Evolutionary conservation across 2,113 vertebrate species (phyloP).

Genomic region (Dipodomys stephensi): DNA sequence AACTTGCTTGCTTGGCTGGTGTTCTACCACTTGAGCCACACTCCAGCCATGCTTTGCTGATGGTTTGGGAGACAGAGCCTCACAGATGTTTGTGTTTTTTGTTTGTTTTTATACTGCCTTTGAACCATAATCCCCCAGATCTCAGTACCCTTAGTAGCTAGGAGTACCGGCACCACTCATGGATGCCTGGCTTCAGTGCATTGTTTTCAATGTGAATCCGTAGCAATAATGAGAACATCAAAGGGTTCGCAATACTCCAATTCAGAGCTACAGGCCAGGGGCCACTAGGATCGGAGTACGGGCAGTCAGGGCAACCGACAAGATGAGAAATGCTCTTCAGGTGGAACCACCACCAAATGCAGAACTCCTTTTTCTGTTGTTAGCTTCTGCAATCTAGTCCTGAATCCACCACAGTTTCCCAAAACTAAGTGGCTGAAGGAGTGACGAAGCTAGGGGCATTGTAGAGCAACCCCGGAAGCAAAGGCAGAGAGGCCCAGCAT

Average conservation of each 20-base stretch:
- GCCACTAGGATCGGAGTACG: fast-evolving
- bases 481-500: background rate
- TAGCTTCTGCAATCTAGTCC: background rate
- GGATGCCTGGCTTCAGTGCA: background rate
- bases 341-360: fast-evolving
- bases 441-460: background rate
- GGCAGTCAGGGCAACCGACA: background rate
- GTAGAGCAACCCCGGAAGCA: background rate
- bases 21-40: too few relatives aligned
- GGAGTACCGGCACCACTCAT: too few relatives aligned
- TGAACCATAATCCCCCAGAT: too few relatives aligned
- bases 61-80: too few relatives aligned
- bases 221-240: too few relatives aligned
- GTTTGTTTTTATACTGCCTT: too few relatives aligned
- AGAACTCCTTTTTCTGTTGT: background rate
- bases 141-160: background rate
- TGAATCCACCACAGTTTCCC: background rate
- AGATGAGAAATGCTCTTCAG: background rate
- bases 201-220: background rate
- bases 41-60: too few relatives aligned
- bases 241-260: background rate
- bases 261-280: background rate
- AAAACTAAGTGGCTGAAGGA: background rate
- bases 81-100: too few relatives aligned
- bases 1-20: too few relatives aligned